These are phyloP conservation scores for Drosophila orosa DNA, from an alignment of 1,140 invertebrate species.

Conservation along the genomic window DNA sequence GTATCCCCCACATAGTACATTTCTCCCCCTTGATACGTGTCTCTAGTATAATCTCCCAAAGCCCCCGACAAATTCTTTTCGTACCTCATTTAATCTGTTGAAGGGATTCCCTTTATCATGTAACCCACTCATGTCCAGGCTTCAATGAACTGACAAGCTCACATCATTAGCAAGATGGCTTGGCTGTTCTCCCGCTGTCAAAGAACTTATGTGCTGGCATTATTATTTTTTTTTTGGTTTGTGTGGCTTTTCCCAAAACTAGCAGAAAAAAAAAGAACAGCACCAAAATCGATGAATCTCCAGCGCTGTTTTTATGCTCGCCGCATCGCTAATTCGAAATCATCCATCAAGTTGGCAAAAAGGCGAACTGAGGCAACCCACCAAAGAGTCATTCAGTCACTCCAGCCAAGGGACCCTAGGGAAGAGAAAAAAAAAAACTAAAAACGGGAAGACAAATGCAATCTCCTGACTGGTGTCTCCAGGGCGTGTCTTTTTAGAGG, in stretches of 20 bases:
- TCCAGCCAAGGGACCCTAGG: conserved; percentile 53
- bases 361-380: conserved; percentile 35
- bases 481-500: conserved; percentile 58
- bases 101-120: conserved; percentile 41
- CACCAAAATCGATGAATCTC: conserved; percentile 50
- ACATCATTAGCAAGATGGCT: conserved; percentile 57
- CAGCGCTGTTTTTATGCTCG: conserved; percentile 50
- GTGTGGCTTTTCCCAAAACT: conserved; percentile 12
- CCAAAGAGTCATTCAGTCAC: conserved; percentile 61
- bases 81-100: conserved; percentile 29
- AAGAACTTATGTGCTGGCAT: conserved; percentile 66
- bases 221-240: conserved; percentile 36
- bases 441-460: conserved; percentile 72
- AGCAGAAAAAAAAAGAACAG: conserved; percentile 18
- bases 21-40: neutral
- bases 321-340: conserved; percentile 75
- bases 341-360: conserved; percentile 69
- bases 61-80: conserved; percentile 30
- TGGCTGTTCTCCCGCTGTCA: conserved; percentile 37
- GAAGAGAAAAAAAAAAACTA: conserved; percentile 7
- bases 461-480: conserved; percentile 49
- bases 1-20: neutral
- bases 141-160: conserved; percentile 53
- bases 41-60: conserved; percentile 14
- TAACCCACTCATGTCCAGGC: conserved; percentile 55